Evolutionary conservation across 2,113 vertebrate genomes (phyloP).

Genomic region (Daubentonia madagascariensis): DNA sequence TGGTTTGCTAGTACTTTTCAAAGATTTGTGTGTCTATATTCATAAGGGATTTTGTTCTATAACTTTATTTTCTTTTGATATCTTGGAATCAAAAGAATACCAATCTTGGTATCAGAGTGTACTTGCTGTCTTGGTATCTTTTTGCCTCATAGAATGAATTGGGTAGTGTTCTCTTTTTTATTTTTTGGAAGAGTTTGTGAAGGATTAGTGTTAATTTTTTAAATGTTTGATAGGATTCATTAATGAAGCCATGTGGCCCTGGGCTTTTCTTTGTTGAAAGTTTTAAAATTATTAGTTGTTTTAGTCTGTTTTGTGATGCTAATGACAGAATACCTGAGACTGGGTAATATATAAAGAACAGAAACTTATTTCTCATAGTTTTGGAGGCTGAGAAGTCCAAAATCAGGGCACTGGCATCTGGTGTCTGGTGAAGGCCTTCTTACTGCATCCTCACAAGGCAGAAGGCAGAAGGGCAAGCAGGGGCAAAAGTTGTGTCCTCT

Average conservation of each 20-base stretch:
- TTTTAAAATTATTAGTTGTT: background rate
- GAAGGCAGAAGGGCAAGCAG: background rate
- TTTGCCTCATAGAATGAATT: background rate
- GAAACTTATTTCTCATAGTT: background rate
- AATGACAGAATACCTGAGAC: background rate
- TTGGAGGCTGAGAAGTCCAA: background rate
- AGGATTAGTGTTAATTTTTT: background rate
- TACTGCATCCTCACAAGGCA: background rate
- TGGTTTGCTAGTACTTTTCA: background rate
- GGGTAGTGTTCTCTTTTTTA: background rate
- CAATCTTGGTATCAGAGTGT: background rate
- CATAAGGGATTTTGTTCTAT: background rate
- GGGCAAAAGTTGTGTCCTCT: background rate
- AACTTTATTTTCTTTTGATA: constrained; percentile 12
- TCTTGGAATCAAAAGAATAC: background rate
- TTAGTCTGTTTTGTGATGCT: background rate
- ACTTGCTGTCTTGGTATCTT: background rate
- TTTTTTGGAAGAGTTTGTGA: background rate
- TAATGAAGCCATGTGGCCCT: background rate
- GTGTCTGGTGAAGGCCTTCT: background rate
- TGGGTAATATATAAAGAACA: background rate
- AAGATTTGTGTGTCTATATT: background rate
- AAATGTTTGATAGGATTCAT: background rate
- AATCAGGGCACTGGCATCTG: background rate
- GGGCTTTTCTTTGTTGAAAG: background rate